Evolutionary conservation across 2,113 vertebrate genomes (phyloP).

Genomic region (Meleagris gallopavo): DNA sequence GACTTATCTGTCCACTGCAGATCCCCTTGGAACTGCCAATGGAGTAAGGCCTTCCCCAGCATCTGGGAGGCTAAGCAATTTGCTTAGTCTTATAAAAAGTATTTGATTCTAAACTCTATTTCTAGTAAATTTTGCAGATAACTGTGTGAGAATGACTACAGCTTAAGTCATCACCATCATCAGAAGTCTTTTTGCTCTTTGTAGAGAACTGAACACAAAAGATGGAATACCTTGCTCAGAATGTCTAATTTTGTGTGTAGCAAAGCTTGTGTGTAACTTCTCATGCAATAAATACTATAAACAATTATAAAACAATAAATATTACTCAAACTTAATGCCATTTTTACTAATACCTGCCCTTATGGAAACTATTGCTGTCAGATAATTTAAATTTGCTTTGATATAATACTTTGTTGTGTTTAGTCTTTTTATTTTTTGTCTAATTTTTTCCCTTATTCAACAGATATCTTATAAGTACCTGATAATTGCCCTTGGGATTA

Average conservation of each 20-base stretch:
- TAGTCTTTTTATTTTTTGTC: not conserved
- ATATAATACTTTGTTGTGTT: not conserved
- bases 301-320: not conserved
- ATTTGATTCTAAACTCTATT: not conserved
- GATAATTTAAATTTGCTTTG: not conserved
- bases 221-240: not conserved
- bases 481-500: constrained; percentile 93
- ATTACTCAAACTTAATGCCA: not conserved
- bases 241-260: not conserved
- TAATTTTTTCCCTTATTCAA: constrained; percentile 7
- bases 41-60: not conserved
- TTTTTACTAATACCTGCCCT: not conserved
- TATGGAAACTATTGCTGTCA: not conserved
- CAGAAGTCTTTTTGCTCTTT: not conserved
- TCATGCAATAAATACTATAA: not conserved
- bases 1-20: not conserved
- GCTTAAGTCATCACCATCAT: not conserved
- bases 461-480: constrained; percentile 95
- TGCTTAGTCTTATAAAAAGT: not conserved
- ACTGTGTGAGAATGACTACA: not conserved
- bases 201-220: not conserved
- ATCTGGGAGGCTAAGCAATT: not conserved
- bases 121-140: not conserved
- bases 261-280: not conserved
- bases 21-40: not conserved